phyloP scores from a whole-genome alignment of 2,113 vertebrate species.

The Neoarius graeffei region DNA sequence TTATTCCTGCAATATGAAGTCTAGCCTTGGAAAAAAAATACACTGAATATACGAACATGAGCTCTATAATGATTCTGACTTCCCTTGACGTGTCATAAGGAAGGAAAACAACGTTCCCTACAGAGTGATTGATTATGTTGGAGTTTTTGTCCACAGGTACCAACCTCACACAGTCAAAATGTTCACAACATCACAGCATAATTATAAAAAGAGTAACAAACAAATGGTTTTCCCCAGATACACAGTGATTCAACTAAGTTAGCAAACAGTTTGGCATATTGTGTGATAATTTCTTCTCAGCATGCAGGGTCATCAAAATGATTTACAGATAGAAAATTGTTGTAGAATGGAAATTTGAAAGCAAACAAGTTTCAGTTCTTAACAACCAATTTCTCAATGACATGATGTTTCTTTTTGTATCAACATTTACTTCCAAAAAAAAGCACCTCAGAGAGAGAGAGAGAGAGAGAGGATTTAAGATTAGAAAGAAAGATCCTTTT shows the following conservation, averaged over 20 bases:
- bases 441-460: not conserved
- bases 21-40: constrained; percentile 11
- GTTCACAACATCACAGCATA: not conserved
- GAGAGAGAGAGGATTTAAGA: not conserved
- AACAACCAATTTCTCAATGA: constrained; percentile 10
- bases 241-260: not conserved
- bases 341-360: not conserved
- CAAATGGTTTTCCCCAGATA: not conserved
- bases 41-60: constrained; percentile 1
- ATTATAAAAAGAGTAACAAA: constrained; percentile 1
- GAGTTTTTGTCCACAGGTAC: constrained; percentile 2
- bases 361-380: not conserved
- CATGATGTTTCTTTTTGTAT: not conserved
- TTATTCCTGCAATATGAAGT: not conserved
- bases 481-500: not conserved
- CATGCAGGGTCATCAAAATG: constrained; percentile 3
- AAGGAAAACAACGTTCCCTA: not conserved
- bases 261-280: constrained; percentile 2
- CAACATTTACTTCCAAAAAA: not conserved
- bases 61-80: not conserved
- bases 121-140: not conserved
- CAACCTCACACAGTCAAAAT: not conserved
- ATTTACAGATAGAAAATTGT: constrained; percentile 27
- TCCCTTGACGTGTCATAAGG: constrained; percentile 4
- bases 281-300: constrained; percentile 27